These are phyloP conservation scores for Morus bassanus DNA, from an alignment of 2,797 vertebrate genomes.

Conservation along the genomic window DNA sequence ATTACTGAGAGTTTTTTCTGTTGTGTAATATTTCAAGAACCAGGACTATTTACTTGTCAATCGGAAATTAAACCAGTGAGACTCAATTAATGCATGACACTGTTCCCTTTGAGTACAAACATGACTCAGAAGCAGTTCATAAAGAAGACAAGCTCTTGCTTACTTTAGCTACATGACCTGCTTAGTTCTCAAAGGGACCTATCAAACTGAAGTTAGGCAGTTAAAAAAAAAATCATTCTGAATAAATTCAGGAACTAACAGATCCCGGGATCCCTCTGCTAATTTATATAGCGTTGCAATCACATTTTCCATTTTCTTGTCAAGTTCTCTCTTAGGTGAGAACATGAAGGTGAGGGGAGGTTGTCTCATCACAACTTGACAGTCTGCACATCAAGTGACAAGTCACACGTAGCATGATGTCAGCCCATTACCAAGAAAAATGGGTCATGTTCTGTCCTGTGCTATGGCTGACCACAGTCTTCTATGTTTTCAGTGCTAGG, in stretches of 20 bases:
- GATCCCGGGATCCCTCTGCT: not conserved
- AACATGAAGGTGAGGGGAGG: not conserved
- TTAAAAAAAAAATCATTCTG: not conserved
- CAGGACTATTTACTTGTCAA: slow-evolving; percentile 34
- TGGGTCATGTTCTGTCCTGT: fast-evolving
- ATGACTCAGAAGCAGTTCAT: slow-evolving; percentile 22
- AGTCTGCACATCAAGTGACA: not conserved
- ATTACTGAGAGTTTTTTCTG: not conserved
- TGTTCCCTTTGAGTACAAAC: slow-evolving; percentile 31
- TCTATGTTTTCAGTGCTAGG: not conserved
- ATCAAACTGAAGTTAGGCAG: slow-evolving; percentile 6
- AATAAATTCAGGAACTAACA: not conserved
- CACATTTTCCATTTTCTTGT: not conserved
- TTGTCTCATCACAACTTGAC: not conserved
- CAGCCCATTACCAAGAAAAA: not conserved
- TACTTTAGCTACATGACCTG: slow-evolving; percentile 48
- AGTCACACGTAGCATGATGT: not conserved
- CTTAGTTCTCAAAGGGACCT: slow-evolving; percentile 27
- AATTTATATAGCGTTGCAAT: not conserved
- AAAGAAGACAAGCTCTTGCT: slow-evolving; percentile 14
- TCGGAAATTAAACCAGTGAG: slow-evolving; percentile 54
- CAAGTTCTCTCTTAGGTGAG: not conserved
- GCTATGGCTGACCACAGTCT: not conserved
- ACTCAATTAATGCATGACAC: slow-evolving; percentile 38
- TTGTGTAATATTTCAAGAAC: slow-evolving; percentile 12